Percentiles rank a stretch among this genome's conserved stretches.
These are phyloP conservation scores for Chelmon rostratus DNA, from an alignment of 2,797 vertebrate genomes.

Conservation along the genomic window DNA sequence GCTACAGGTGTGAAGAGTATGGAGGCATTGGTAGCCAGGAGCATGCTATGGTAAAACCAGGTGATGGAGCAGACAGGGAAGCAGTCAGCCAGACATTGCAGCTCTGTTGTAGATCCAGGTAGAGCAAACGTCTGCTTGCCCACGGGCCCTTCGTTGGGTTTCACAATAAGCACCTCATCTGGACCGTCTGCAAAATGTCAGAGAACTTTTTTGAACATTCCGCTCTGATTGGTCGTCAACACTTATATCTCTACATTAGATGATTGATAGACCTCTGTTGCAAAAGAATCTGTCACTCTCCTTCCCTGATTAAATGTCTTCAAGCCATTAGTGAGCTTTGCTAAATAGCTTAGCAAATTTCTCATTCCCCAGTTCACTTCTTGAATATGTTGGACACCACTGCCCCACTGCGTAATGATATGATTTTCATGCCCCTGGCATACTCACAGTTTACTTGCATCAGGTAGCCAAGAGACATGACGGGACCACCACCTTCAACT, in stretches of 20 bases:
- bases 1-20: slow-evolving; percentile 40
- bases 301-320: too few relatives aligned
- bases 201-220: background rate
- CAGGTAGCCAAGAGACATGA: slow-evolving; percentile 16
- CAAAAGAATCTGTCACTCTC: too few relatives aligned
- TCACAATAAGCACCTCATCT: background rate
- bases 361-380: too few relatives aligned
- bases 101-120: slow-evolving; percentile 20
- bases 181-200: slow-evolving; percentile 44
- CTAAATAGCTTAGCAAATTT: too few relatives aligned
- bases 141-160: slow-evolving; percentile 4
- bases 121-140: slow-evolving; percentile 7
- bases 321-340: too few relatives aligned
- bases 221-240: background rate
- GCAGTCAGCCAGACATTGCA: slow-evolving; percentile 45
- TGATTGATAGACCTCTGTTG: too few relatives aligned
- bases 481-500: background rate
- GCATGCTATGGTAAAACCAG: slow-evolving; percentile 38
- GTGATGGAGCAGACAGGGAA: slow-evolving; percentile 46
- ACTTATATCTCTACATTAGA: too few relatives aligned
- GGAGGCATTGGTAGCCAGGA: slow-evolving; percentile 17
- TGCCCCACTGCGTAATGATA: too few relatives aligned
- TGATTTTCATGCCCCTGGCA: too few relatives aligned
- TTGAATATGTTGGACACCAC: too few relatives aligned
- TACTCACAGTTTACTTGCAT: slow-evolving; percentile 33